These are phyloP conservation scores for Proterorhinus semilunaris DNA, from an alignment of 2,113 vertebrate species.

Conservation along the genomic window DNA sequence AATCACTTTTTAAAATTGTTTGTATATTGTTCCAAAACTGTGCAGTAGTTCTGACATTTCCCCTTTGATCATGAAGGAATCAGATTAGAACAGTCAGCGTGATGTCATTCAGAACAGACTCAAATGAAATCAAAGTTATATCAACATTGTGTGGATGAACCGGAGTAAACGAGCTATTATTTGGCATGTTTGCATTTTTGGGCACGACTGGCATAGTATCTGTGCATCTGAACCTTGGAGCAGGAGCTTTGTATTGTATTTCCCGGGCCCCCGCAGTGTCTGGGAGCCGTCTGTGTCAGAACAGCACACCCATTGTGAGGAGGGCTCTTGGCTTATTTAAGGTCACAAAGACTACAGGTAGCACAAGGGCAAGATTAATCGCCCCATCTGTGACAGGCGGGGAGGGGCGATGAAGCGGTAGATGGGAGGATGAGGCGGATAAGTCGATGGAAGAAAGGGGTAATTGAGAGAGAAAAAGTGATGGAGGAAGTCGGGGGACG, in stretches of 20 bases:
- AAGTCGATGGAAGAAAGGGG: constrained; percentile 58
- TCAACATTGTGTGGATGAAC: not conserved
- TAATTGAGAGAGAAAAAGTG: constrained; percentile 61
- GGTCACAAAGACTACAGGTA: constrained; percentile 68
- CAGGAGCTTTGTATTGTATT: constrained; percentile 49
- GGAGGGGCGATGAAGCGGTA: constrained; percentile 40
- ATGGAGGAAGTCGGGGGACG: constrained; percentile 48
- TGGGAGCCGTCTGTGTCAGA: constrained; percentile 49
- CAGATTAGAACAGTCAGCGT: constrained; percentile 3
- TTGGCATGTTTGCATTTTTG: constrained; percentile 13
- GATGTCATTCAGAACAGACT: constrained; percentile 14
- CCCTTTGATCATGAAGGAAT: constrained; percentile 10
- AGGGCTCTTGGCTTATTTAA: constrained; percentile 36
- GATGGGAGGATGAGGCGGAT: constrained; percentile 41
- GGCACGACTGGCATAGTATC: constrained; percentile 14
- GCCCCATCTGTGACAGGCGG: constrained; percentile 44
- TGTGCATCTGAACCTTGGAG: constrained; percentile 35
- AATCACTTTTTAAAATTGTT: not conserved
- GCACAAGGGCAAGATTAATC: constrained; percentile 65
- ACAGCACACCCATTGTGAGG: constrained; percentile 64
- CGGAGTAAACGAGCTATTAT: constrained; percentile 2
- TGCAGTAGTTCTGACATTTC: not conserved
- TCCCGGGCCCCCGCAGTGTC: constrained; percentile 27
- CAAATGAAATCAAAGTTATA: not conserved
- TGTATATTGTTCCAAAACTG: not conserved